Conservation (phyloP, 2,888 invertebrate genomes). For the Slavum lentiscoides region DNA sequence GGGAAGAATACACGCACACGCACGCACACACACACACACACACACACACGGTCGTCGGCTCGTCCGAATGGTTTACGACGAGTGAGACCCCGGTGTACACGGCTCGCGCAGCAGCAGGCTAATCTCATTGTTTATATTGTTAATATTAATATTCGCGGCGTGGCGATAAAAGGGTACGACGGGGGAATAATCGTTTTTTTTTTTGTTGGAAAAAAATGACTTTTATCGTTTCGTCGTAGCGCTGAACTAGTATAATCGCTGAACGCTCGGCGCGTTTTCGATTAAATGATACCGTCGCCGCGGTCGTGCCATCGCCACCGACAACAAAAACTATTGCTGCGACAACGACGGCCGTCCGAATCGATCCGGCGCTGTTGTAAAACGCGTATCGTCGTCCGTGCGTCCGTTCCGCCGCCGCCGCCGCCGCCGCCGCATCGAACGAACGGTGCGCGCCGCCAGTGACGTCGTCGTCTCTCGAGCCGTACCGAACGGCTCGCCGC, state of each 20-base stretch:
- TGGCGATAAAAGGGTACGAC: neutral
- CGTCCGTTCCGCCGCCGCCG: neutral
- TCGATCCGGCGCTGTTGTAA: neutral
- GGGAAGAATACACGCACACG: neutral
- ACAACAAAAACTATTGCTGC: neutral
- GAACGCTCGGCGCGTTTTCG: neutral
- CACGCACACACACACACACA: neutral
- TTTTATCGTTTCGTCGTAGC: too few relatives aligned
- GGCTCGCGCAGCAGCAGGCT: neutral
- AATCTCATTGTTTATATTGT: conserved; percentile 29
- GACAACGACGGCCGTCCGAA: neutral
- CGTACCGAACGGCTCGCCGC: neutral
- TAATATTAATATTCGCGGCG: conserved; percentile 20
- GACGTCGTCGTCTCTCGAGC: neutral
- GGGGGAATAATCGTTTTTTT: too few relatives aligned
- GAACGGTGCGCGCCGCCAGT: neutral
- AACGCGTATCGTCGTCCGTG: neutral
- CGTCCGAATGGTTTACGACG: neutral
- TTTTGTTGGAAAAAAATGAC: too few relatives aligned
- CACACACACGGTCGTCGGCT: conserved; percentile 1
- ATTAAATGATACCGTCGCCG: conserved; percentile 23
- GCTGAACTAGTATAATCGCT: too few relatives aligned
- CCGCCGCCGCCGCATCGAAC: too few relatives aligned
- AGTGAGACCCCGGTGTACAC: neutral
- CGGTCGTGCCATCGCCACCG: neutral